Base-by-base conservation (phyloP, 2,888 invertebrate genomes). In the Omphaloscelis lunosa region DNA sequence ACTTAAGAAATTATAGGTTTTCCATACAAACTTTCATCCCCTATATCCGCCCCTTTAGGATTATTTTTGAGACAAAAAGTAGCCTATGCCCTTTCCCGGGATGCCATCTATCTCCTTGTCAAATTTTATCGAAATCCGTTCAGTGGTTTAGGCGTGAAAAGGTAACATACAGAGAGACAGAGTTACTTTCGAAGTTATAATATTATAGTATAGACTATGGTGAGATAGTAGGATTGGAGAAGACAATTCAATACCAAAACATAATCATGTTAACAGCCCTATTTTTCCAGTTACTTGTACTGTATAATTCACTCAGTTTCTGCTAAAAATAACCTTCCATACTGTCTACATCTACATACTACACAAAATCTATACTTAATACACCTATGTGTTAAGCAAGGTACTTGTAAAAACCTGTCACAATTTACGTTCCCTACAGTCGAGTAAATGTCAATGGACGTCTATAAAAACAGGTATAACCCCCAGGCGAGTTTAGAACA, bases 391-490 rank as follows among this genome's bases (percentile, higher is more conserved):
- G 15, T 29, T n/a, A 68, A 4, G 12, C 12, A 27, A 74, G 17
- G 4, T 65, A 53, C 56, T 39, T 59, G 23, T 58, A 29, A 78
- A 62, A 72, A 62, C 12, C 75, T 72, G 53, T 59, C 74, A 77
- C 68, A 81, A 48, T 56, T 34, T 56, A 79, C 72, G 59, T 80
- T 63, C 58, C 69, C 53, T n/a, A 51, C 53, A n/a, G 20, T n/a
- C 61, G 20, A 74, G 27, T 74, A 74, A 85, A 74, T 82, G 65
- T 72, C 77, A 77, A 77, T 82, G 68, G 39, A 41, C 39, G 41
- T 3, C 69, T 66, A 85, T 82, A 82, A 83, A 78, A 83, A 62
- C 85, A 72, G 77, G 62, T 72, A 75, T 15, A 69, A 20, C 62
- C 56, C 70, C 67, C 67, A 72, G 77, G 71, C 23, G 82, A 72